A percentile compares a stretch with the other conserved stretches of the same genome.
phyloP scores from a whole-genome alignment of 2,797 vertebrate species.

The Bufotes viridis region DNA sequence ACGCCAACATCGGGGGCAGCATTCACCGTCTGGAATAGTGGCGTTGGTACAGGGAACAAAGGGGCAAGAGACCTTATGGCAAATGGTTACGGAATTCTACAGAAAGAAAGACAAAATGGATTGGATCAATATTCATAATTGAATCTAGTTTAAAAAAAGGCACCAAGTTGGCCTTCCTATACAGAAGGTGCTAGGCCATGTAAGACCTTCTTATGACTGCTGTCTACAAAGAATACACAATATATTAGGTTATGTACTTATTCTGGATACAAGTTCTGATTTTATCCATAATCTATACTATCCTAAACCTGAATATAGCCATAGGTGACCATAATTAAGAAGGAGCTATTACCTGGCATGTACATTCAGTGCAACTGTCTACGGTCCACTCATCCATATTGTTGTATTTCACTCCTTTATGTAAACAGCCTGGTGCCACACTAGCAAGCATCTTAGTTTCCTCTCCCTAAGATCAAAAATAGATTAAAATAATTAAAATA shows the following conservation, averaged over 20 bases:
- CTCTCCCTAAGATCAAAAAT: constrained; percentile 74
- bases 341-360: constrained; percentile 85
- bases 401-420: constrained; percentile 86
- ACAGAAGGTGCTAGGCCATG: too few species aligned
- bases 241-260: neutral
- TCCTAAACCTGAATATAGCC: neutral
- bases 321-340: neutral
- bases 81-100: constrained; percentile 93
- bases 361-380: constrained; percentile 95
- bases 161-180: neutral
- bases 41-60: constrained; percentile 94
- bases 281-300: neutral
- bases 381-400: constrained; percentile 94
- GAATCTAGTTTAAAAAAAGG: neutral
- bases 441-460: constrained; percentile 78
- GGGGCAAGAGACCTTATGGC: constrained; percentile 95
- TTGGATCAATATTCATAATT: neutral
- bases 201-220: neutral
- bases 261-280: neutral
- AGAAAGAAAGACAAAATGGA: constrained; percentile 44
- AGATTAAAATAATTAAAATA: neutral
- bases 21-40: constrained; percentile 95
- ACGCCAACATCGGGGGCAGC: constrained; percentile 96
- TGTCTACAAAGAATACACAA: neutral
- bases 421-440: constrained; percentile 81